Conservation (phyloP, 2,113 vertebrate genomes). For the Micromys minutus region DNA sequence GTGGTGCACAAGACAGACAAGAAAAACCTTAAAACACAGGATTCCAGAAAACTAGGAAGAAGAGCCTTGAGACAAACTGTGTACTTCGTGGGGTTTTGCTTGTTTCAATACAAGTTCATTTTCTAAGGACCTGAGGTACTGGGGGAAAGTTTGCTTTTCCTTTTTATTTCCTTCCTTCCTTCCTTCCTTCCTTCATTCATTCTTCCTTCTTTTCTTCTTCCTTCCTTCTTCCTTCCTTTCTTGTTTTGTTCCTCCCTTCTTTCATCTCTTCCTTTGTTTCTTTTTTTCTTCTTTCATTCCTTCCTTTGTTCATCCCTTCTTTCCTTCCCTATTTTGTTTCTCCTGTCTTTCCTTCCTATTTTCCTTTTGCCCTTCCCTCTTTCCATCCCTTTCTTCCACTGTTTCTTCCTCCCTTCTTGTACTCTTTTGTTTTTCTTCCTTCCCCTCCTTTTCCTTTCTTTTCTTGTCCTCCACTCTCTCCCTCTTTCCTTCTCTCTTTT, state of each 20-base stretch:
- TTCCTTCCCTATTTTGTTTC: too few relatives aligned
- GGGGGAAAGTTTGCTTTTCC: too few relatives aligned
- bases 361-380: too few relatives aligned
- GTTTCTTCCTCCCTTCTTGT: too few relatives aligned
- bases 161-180: too few relatives aligned
- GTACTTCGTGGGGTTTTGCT: rapidly evolving
- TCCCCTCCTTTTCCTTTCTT: rapidly evolving
- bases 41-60: too few relatives aligned
- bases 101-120: neutral
- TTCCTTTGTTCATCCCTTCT: neutral
- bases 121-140: slow-evolving; percentile 4
- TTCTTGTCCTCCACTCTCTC: neutral
- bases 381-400: too few relatives aligned
- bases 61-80: neutral
- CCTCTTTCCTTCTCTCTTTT: too few relatives aligned
- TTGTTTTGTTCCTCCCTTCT: rapidly evolving
- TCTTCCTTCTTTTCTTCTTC: rapidly evolving
- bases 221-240: rapidly evolving
- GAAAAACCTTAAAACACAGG: neutral
- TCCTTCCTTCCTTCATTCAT: too few relatives aligned
- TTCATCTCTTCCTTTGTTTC: too few relatives aligned
- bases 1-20: neutral
- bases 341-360: too few relatives aligned
- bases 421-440: neutral
- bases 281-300: rapidly evolving